Evolutionary conservation across 92 coral and sea anemone species (phyloP).

Genomic region (Epizoanthus stellaris): DNA sequence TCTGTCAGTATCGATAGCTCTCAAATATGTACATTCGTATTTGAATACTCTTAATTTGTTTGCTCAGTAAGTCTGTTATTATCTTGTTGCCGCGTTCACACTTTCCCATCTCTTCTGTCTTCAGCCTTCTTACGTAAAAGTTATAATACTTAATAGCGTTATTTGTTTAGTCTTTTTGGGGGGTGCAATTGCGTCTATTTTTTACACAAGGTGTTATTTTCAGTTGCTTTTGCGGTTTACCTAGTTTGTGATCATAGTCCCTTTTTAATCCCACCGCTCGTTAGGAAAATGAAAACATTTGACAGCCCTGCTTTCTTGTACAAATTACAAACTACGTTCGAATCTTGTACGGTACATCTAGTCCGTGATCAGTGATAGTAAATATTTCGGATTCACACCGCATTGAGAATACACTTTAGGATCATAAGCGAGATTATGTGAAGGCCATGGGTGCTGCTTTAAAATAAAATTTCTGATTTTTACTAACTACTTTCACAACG

Average conservation of each 20-base stretch:
- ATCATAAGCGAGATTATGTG: background rate
- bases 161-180: background rate
- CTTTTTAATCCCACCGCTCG: background rate
- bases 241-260: background rate
- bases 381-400: too few relatives aligned
- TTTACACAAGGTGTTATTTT: background rate
- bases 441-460: background rate
- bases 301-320: background rate
- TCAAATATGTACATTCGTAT: slow-evolving; percentile 22
- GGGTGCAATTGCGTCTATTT: background rate
- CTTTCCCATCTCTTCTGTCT: background rate
- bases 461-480: background rate
- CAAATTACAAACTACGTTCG: background rate
- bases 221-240: slow-evolving; percentile 13
- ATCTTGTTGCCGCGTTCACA: background rate
- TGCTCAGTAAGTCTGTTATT: slow-evolving; percentile 5
- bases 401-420: too few relatives aligned
- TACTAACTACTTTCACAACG: slow-evolving; percentile 6
- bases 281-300: background rate
- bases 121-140: background rate
- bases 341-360: background rate
- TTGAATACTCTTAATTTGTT: slow-evolving; percentile 29
- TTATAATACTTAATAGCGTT: background rate
- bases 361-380: too few relatives aligned
- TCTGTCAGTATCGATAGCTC: background rate